Base-by-base conservation (phyloP, 2,113 vertebrate species). In the Corydoras sp. region DNA sequence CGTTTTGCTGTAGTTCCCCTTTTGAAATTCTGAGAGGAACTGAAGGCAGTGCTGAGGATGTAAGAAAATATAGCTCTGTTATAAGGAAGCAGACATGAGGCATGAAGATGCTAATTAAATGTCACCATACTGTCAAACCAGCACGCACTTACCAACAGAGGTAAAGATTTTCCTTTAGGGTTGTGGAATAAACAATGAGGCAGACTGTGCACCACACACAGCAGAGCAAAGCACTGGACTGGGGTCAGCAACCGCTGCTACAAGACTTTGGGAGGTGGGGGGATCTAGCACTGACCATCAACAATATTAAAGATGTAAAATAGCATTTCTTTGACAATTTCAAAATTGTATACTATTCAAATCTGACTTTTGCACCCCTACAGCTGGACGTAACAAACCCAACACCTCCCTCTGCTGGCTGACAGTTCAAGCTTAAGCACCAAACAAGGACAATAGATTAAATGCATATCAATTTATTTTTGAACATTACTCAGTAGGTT, bases 401-500 rank as follows among this genome's bases (percentile, higher is more conserved):
- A 10, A 69, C 61, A 66, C 48, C 49, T 13, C 72, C 76, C 71
- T 30, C 63, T 71, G 71, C 68, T 68, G 76, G 59, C 56, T 29
- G 8, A 10, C 13, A 49, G 49, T 4, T 3, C 10, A 59, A 10
- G 32, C 32, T 15, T 24, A 7, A 6, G 9, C 15, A 50, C 9
- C 30, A 31, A 62, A 60, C 3, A 24, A 65, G 0, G 2, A 18
- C 48, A 1, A 18, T 43, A 6, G 53, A 75, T 43, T 54, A 72
- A 66, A 62, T 62, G 67, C 14, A 55, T 69, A 66, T 81, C n/a
- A 77, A 80, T 86, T 88, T 89, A 90, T 89, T 88, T 83, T 78
- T 78, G 81, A 71, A 82, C 74, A 76, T 49, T 9, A 73, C 29
- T n/a, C 32, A 67, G 51, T 35, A 10, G 43, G 2, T 58, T 53